These are phyloP conservation scores for Quadroppia sp. DNA, from an alignment of 2,888 invertebrate species.

Conservation along the genomic window DNA sequence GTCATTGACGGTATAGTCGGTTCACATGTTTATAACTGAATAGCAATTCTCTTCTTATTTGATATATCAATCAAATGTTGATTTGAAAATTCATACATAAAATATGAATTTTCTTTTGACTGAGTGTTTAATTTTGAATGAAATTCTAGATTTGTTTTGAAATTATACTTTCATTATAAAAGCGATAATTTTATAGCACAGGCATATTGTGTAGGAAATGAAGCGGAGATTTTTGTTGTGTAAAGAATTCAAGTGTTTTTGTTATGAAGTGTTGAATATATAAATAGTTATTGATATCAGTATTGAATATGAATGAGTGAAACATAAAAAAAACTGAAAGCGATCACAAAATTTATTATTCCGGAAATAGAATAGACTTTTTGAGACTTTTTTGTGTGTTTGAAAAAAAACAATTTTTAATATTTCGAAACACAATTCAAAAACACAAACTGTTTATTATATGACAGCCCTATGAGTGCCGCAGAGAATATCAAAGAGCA, in stretches of 20 bases:
- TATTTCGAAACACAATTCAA: not conserved
- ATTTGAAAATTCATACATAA: not conserved
- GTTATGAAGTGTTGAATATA: too few species aligned
- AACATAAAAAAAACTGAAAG: not conserved
- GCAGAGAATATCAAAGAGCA: not conserved
- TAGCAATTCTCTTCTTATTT: not conserved
- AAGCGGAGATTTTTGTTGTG: too few species aligned
- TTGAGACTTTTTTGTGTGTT: not conserved
- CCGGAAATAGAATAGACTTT: not conserved
- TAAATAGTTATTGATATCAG: too few species aligned
- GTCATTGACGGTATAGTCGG: not conserved
- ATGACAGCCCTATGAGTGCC: not conserved
- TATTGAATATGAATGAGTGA: not conserved
- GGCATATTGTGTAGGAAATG: too few species aligned
- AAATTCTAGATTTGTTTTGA: not conserved
- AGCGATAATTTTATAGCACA: too few species aligned
- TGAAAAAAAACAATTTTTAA: not conserved
- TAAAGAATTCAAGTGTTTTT: too few species aligned
- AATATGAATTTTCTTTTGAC: not conserved
- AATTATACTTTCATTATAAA: too few species aligned
- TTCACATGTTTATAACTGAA: too few species aligned
- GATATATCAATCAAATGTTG: not conserved
- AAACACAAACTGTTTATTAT: not conserved
- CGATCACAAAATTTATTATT: not conserved
- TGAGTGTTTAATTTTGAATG: not conserved